These are phyloP conservation scores for Lycocerus yunnanus DNA, from an alignment of 2,888 invertebrate genomes.

Conservation along the genomic window DNA sequence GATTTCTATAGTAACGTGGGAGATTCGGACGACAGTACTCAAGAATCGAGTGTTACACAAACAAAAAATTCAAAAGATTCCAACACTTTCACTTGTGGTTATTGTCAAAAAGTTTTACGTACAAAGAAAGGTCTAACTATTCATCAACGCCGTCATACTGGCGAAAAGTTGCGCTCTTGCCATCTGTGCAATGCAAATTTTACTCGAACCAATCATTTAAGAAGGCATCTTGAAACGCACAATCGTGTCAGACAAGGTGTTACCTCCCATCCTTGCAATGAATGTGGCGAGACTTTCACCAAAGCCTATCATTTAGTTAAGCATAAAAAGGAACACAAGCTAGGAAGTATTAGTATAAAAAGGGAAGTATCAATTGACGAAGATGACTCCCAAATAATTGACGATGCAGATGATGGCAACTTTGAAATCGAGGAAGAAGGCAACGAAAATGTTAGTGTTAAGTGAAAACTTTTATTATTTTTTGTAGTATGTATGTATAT, in stretches of 20 bases:
- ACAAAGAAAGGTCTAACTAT: slow-evolving; percentile 48
- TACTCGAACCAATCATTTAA: slow-evolving; percentile 48
- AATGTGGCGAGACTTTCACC: slow-evolving; percentile 42
- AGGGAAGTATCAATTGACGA: slow-evolving; percentile 27
- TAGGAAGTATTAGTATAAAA: slow-evolving; percentile 16
- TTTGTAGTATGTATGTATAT: not conserved
- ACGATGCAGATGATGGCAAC: slow-evolving; percentile 21
- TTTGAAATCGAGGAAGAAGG: slow-evolving; percentile 7
- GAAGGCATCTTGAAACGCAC: slow-evolving; percentile 49
- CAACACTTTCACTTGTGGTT: slow-evolving; percentile 42
- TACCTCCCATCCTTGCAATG: slow-evolving; percentile 37
- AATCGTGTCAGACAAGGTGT: slow-evolving; percentile 37
- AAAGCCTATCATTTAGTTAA: slow-evolving; percentile 39
- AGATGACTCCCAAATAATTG: slow-evolving; percentile 19
- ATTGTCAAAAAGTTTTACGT: slow-evolving; percentile 48
- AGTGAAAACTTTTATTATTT: not conserved
- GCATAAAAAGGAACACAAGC: slow-evolving; percentile 40
- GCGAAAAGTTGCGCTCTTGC: slow-evolving; percentile 49
- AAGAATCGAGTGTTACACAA: slow-evolving; percentile 21
- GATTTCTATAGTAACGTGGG: slow-evolving; percentile 36
- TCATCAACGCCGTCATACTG: slow-evolving; percentile 49
- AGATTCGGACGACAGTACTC: slow-evolving; percentile 32
- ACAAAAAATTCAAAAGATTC: slow-evolving; percentile 38
- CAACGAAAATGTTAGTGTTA: not conserved
- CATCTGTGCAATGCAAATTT: slow-evolving; percentile 50